Evolutionary conservation across 2,888 invertebrate species (phyloP), one percentile per base, ranked within the genome.

Genomic region (Pristionchus entomophagus): DNA sequence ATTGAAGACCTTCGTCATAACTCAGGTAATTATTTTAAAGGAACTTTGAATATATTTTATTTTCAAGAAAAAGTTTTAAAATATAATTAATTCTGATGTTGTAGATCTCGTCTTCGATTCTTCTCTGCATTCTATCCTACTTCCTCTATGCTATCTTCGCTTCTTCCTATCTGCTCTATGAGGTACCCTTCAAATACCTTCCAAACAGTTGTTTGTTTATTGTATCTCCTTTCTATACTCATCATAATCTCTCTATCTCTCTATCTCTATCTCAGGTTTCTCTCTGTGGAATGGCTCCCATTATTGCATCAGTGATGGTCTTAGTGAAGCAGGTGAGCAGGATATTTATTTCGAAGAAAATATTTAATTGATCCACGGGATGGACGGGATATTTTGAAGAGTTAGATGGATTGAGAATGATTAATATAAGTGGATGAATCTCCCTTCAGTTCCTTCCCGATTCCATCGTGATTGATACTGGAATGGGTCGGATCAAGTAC

Each of bases 371-470:
- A 65, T 29, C 5, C 22, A 14, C 22, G 19, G 22, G 22, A 22
- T 22, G 8, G 6, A 59, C 59, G 5, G 26, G 22, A 45, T 45
- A 45, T 45, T 45, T 5, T 17, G 26, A 29, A 65, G 14, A 22
- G 29, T 26, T 22, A 14, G 22, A 8, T 19, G 17, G 17, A 62
- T 29, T 5, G 32, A 35, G 5, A 22, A 12, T 73, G 73, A 45
- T 45, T 45, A 6, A 45, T n/a, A 45, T 45, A 10, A 14, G 45
- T 10, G 45, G 14, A 14, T 45, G 45, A 14, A 10, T 45, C 41
- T 5, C 73, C n/a, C n/a, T 88, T 84, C 84, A 92, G 92, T 92
- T 92, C 84, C 88, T 92, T 6, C 92, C 93, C 19, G 93, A 93
- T 80, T 89, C 91, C 0, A 92, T 92, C 26, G 87, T 93, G 3